Conservation (phyloP, 2,113 vertebrate genomes). For the Alosa alosa region DNA sequence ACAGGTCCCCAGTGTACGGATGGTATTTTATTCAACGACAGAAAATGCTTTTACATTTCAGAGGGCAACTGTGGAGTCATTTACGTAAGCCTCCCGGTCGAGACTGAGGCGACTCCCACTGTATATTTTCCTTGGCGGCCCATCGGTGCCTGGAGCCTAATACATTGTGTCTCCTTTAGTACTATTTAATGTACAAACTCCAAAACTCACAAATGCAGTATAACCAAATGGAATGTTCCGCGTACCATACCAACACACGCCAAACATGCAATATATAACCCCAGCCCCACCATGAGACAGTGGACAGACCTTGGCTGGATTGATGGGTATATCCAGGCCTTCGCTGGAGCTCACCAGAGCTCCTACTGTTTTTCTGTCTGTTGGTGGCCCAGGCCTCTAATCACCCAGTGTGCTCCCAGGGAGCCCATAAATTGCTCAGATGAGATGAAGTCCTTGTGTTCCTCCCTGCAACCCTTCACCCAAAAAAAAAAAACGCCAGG, state of each 20-base stretch:
- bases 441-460: slow-evolving; percentile 83
- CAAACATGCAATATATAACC: slow-evolving; percentile 78
- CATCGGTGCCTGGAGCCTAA: slow-evolving; percentile 67
- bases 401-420: slow-evolving; percentile 76
- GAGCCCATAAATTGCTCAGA: slow-evolving; percentile 85
- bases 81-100: slow-evolving; percentile 82
- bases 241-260: slow-evolving; percentile 42
- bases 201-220: slow-evolving; percentile 86
- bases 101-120: slow-evolving; percentile 77
- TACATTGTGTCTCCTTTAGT: slow-evolving; percentile 81
- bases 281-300: slow-evolving; percentile 72
- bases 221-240: slow-evolving; percentile 78
- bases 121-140: slow-evolving; percentile 87
- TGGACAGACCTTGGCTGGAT: slow-evolving; percentile 82
- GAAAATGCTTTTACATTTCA: slow-evolving; percentile 42
- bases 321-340: slow-evolving; percentile 83
- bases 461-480: slow-evolving; percentile 52
- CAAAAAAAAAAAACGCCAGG: slow-evolving; percentile 61
- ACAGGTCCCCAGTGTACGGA: slow-evolving; percentile 7
- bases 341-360: slow-evolving; percentile 76
- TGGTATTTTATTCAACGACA: slow-evolving; percentile 22
- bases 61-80: slow-evolving; percentile 70
- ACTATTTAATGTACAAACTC: slow-evolving; percentile 82
- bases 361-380: slow-evolving; percentile 86
- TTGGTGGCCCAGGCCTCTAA: slow-evolving; percentile 84